Evolutionary conservation across 1,140 invertebrate genomes (phyloP), one percentile per base, ranked within the genome.

Genomic region (Xylocopa sonorina): DNA sequence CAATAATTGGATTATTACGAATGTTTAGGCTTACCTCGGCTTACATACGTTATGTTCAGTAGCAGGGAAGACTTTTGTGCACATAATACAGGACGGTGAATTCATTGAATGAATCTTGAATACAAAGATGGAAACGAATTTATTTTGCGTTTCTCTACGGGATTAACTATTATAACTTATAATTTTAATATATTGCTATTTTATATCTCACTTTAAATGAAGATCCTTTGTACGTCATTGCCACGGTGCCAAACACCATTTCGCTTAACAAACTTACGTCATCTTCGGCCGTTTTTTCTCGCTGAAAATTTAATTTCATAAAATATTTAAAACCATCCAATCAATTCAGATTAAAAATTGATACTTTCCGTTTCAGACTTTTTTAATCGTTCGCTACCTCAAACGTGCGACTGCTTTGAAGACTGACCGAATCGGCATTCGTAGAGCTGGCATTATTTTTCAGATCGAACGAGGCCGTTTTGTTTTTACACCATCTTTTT

Each of bases 231-330:
- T 95, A 97, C 78, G 96, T 96, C 95, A 98, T 96, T 0, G 97
- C 96, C 41, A 97, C 96, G 4, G 97, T 96, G 4, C 97, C 97
- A 91, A 98, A 98, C 84, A 98, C 95, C 96, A 98, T 97, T 94
- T 98, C 97, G 82, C 96, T 96, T 82, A 98, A 92, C 46, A 95
- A 93, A 75, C 94, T 95, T 21, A 95, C 94, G 91, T 98, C 97
- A 58, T 95, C 93, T 81, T 94, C 92, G n/a, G 93, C 82, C 27
- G 87, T 80, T 55, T 88, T 91, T 55, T 82, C 86, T 55, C 82
- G 83, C 87, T 89, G 48, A 72, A 82, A 91, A 63, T 73, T 74
- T 76, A 41, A 34, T 27, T 18, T n/a, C n/a, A 6, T n/a, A 6
- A 4, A n/a, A 21, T 60, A 24, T 53, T 27, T 53, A 14, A 27